Evolutionary conservation across 2,797 vertebrate genomes (phyloP).

Genomic region (Sphaeramia orbicularis): DNA sequence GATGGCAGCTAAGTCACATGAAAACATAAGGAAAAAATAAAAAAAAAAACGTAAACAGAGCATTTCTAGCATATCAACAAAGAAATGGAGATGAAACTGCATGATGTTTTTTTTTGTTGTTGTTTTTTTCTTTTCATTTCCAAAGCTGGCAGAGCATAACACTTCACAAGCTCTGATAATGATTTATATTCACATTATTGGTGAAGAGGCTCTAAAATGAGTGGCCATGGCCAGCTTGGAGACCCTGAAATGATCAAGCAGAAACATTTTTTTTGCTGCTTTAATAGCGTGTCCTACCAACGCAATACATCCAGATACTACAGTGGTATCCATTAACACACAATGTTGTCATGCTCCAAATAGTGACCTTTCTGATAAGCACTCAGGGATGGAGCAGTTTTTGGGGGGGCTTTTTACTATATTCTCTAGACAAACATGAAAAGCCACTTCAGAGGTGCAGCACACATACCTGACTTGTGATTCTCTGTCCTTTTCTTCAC

Average conservation of each 20-base stretch:
- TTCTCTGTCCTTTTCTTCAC: background rate
- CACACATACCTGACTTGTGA: constrained; percentile 10
- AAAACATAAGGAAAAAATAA: no score
- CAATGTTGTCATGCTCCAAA: constrained; percentile 29
- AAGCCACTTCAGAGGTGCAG: constrained; percentile 59
- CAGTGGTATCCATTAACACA: constrained; percentile 45
- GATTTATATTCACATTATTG: background rate
- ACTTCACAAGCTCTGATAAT: background rate
- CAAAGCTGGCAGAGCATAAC: background rate
- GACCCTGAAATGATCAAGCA: background rate
- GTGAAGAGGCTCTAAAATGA: background rate
- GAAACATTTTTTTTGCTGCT: constrained; percentile 1
- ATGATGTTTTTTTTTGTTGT: background rate
- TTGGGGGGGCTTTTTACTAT: constrained; percentile 17
- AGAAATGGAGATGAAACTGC: constrained; percentile 5
- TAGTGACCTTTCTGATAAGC: constrained; percentile 63
- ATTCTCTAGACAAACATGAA: constrained; percentile 47
- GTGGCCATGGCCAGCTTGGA: background rate
- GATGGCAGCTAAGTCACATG: constrained; percentile 17
- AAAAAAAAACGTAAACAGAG: constrained; percentile 43
- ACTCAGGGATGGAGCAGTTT: constrained; percentile 11
- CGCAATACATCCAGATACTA: background rate
- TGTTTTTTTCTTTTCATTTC: background rate
- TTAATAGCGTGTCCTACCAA: constrained; percentile 14
- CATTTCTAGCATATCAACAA: constrained; percentile 18